Evolutionary conservation across 2,113 vertebrate species (phyloP).

Genomic region (Coryphaenoides rupestris): DNA sequence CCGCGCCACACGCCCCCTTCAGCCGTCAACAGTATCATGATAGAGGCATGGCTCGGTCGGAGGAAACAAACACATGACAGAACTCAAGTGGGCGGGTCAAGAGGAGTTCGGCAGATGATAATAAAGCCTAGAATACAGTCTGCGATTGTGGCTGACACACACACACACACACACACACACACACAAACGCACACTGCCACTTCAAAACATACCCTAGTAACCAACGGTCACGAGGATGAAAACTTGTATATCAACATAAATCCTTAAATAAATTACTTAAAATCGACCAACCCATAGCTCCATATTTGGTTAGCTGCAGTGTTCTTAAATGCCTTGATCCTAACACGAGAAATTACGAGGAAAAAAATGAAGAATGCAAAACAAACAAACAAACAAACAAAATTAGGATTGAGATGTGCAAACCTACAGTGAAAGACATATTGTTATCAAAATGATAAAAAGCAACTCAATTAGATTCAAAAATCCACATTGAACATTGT

Average conservation of each 20-base stretch:
- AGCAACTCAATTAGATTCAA: conserved; percentile 62
- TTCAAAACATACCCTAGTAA: too few species aligned
- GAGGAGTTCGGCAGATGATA: too few species aligned
- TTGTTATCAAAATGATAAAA: conserved; percentile 55
- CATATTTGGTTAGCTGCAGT: conserved; percentile 43
- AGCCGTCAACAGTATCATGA: conserved; percentile 30
- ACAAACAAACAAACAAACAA: conserved; percentile 33
- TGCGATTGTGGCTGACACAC: too few species aligned
- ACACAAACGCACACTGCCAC: too few species aligned
- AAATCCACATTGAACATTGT: conserved; percentile 60
- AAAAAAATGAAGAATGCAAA: conserved; percentile 49
- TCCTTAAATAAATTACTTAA: conserved; percentile 31
- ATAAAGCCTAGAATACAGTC: too few species aligned
- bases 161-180: too few species aligned
- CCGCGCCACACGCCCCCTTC: conserved; percentile 11
- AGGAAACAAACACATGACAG: conserved; percentile 9
- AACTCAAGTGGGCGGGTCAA: too few species aligned
- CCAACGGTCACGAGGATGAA: conserved; percentile 57
- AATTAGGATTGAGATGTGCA: conserved; percentile 56
- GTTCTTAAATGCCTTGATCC: conserved; percentile 39
- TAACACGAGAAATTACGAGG: conserved; percentile 26
- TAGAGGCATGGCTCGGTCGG: conserved; percentile 47
- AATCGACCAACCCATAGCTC: conserved; percentile 34
- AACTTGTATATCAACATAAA: conserved; percentile 47
- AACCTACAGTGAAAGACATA: conserved; percentile 63